phyloP scores from a whole-genome alignment of 2,113 vertebrate genomes.

The Coracopsis vasa region DNA sequence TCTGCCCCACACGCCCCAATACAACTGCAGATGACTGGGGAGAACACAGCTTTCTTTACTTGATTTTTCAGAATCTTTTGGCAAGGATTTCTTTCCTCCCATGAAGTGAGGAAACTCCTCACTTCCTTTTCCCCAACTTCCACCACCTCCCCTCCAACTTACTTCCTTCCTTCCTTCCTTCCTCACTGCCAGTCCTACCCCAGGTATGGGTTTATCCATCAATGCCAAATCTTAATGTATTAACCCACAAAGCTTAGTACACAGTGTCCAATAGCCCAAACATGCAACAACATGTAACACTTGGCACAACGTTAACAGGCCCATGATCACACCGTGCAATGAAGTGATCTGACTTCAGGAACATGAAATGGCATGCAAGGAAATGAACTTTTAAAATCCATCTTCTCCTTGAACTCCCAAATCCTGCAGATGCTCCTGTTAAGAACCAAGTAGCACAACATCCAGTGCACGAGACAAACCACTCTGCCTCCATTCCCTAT shows the following conservation, averaged over 20 bases:
- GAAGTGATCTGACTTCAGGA: not conserved
- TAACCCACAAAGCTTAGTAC: not conserved
- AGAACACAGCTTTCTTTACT: not conserved
- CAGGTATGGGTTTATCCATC: not conserved
- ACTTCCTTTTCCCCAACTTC: too few species aligned
- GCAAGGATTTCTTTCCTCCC: not conserved
- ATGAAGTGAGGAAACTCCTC: not conserved
- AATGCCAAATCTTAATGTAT: not conserved
- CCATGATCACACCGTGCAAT: not conserved
- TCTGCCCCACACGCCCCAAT: rapidly evolving
- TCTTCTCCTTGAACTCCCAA: not conserved
- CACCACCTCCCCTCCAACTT: too few species aligned
- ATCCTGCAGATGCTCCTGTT: not conserved
- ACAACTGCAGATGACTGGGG: not conserved
- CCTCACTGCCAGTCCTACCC: not conserved
- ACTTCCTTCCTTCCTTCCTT: not conserved
- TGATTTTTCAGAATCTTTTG: not conserved
- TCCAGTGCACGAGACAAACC: not conserved
- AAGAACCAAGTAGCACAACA: not conserved
- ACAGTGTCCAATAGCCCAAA: not conserved
- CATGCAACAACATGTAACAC: not conserved
- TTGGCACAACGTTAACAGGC: not conserved
- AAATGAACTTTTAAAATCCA: not conserved
- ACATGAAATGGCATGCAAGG: not conserved
- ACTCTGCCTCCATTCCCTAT: not conserved